Percentiles rank a stretch among this genome's conserved stretches.
Evolutionary conservation across 2,888 invertebrate genomes (phyloP).

Genomic region (Cotesia congregata): DNA sequence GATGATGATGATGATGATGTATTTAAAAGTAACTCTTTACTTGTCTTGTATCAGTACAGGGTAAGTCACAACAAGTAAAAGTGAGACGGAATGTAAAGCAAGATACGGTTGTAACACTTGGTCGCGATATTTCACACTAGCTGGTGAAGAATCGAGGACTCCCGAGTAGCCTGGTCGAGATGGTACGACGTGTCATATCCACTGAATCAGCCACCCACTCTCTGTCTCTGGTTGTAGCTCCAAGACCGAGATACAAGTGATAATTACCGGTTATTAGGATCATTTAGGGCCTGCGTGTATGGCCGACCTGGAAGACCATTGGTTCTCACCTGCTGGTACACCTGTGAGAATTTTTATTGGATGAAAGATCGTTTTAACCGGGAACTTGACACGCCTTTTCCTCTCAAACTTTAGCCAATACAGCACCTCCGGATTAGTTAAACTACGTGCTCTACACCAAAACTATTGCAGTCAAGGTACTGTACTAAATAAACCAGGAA

Average conservation of each 20-base stretch:
- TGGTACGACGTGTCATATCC: constrained; percentile 41
- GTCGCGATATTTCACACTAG: constrained; percentile 71
- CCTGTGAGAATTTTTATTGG: constrained; percentile 41
- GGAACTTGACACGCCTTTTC: constrained; percentile 46
- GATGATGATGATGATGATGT: constrained; percentile 20
- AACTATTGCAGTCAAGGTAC: background rate
- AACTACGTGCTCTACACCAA: background rate
- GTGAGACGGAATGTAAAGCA: constrained; percentile 29
- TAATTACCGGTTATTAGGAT: constrained; percentile 50
- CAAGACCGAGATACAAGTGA: constrained; percentile 29
- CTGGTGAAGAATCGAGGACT: constrained; percentile 56
- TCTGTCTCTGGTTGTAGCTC: constrained; percentile 2
- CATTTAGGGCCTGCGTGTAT: constrained; percentile 42
- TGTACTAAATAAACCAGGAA: constrained; percentile 8
- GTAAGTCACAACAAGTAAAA: constrained; percentile 23
- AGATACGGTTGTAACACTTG: constrained; percentile 67
- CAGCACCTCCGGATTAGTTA: constrained; percentile 30
- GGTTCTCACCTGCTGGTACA: constrained; percentile 39
- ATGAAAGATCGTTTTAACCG: constrained; percentile 33
- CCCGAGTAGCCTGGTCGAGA: constrained; percentile 42
- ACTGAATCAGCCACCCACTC: constrained; percentile 40
- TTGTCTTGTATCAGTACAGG: background rate
- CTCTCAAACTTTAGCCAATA: constrained; percentile 39
- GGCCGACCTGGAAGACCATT: constrained; percentile 43
- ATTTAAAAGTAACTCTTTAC: constrained; percentile 36